Evolutionary conservation across 2,797 vertebrate species (phyloP).

Genomic region (Cyclura pinguis): DNA sequence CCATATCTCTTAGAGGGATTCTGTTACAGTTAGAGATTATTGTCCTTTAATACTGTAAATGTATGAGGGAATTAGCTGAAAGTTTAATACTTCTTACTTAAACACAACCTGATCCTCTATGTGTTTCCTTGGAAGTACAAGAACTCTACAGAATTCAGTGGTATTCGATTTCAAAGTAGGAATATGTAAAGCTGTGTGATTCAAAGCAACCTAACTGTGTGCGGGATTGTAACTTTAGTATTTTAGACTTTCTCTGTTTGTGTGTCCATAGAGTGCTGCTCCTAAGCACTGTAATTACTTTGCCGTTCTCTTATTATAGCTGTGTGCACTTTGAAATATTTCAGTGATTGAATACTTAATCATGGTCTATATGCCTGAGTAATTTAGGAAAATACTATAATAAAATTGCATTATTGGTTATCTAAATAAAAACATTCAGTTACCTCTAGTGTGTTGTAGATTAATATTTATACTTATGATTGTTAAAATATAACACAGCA

Average conservation of each 20-base stretch:
- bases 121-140: background rate
- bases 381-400: slow-evolving; percentile 61
- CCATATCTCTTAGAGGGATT: background rate
- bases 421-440: slow-evolving; percentile 47
- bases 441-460: slow-evolving; percentile 47
- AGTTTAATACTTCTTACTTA: accelerated
- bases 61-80: accelerated
- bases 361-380: slow-evolving; percentile 49
- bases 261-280: slow-evolving; percentile 43
- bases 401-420: slow-evolving; percentile 54
- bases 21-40: background rate
- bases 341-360: slow-evolving; percentile 53
- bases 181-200: background rate
- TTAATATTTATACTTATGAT: slow-evolving; percentile 45
- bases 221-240: background rate
- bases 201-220: slow-evolving; percentile 2
- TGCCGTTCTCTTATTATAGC: slow-evolving; percentile 39
- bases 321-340: slow-evolving; percentile 56
- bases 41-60: background rate
- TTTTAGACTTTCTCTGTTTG: slow-evolving; percentile 38
- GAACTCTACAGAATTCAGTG: too few species aligned
- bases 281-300: slow-evolving; percentile 45
- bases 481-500: slow-evolving; percentile 53
- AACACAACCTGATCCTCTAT: background rate
- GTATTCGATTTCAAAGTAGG: background rate